Conservation (phyloP, 2,113 vertebrate genomes). For the Trinectes maculatus region DNA sequence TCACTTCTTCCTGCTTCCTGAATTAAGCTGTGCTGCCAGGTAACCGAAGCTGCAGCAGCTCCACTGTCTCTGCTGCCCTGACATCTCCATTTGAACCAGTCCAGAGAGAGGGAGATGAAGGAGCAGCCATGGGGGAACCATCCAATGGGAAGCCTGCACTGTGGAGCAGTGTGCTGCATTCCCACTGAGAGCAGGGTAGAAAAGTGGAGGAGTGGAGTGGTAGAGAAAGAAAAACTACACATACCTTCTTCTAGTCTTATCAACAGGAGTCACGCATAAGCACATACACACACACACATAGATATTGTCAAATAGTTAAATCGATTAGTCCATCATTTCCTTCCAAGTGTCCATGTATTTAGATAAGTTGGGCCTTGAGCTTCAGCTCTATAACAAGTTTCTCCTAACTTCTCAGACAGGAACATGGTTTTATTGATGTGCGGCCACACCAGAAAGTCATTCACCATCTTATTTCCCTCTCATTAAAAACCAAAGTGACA, state of each 20-base stretch:
- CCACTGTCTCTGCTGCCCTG: constrained; percentile 19
- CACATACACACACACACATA: not conserved
- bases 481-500: constrained; percentile 69
- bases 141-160: constrained; percentile 22
- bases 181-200: constrained; percentile 16
- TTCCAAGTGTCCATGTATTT: not conserved
- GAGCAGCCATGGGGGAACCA: constrained; percentile 13
- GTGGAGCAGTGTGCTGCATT: constrained; percentile 28
- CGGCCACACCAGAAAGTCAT: constrained; percentile 21
- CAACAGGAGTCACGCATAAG: not conserved
- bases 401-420: constrained; percentile 1
- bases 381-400: constrained; percentile 28
- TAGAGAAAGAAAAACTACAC: not conserved
- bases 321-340: constrained; percentile 2
- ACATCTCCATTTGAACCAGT: constrained; percentile 45
- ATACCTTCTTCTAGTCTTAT: not conserved
- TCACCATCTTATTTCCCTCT: constrained; percentile 33
- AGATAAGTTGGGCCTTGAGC: constrained; percentile 2
- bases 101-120: constrained; percentile 33
- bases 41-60: constrained; percentile 18
- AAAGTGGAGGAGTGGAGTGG: not conserved
- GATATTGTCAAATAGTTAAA: not conserved
- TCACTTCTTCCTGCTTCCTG: constrained; percentile 23
- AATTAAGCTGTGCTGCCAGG: constrained; percentile 29
- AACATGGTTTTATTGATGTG: constrained; percentile 46